Conservation (phyloP, 2,113 vertebrate species). For the Aramus guarauna region DNA sequence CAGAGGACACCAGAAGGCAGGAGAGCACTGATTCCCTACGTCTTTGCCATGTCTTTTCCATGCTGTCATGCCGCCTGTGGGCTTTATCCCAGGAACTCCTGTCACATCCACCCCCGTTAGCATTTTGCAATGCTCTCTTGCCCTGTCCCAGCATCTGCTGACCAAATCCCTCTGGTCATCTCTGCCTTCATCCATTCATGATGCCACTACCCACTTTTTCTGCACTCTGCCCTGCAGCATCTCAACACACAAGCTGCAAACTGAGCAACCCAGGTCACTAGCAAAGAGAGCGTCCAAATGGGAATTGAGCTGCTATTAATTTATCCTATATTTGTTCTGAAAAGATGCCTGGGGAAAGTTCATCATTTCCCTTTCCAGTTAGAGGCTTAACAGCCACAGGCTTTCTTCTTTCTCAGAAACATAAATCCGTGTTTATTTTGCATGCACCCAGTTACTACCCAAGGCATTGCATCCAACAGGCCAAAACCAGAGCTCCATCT, state of each 20-base stretch:
- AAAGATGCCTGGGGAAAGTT: slow-evolving; percentile 4
- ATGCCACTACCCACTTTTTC: background rate
- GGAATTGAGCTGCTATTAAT: slow-evolving; percentile 19
- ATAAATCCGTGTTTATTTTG: slow-evolving; percentile 14
- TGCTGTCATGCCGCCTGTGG: background rate
- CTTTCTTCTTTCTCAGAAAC: slow-evolving; percentile 12
- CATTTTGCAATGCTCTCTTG: background rate
- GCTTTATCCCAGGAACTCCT: background rate
- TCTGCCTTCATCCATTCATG: background rate
- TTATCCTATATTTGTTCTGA: slow-evolving; percentile 44
- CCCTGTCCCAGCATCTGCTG: background rate
- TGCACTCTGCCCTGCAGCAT: background rate
- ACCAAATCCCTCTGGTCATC: background rate
- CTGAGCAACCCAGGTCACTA: background rate
- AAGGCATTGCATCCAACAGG: background rate
- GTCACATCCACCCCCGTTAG: background rate
- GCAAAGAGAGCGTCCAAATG: background rate
- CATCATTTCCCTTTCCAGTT: slow-evolving; percentile 13
- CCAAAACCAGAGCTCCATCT: background rate
- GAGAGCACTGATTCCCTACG: background rate
- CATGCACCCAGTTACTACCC: background rate
- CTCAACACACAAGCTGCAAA: background rate
- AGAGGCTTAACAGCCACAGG: slow-evolving; percentile 3
- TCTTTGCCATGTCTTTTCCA: background rate
- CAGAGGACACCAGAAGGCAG: background rate